These are phyloP conservation scores for Tridacna crocea DNA, from an alignment of 2,888 invertebrate species.

Conservation along the genomic window DNA sequence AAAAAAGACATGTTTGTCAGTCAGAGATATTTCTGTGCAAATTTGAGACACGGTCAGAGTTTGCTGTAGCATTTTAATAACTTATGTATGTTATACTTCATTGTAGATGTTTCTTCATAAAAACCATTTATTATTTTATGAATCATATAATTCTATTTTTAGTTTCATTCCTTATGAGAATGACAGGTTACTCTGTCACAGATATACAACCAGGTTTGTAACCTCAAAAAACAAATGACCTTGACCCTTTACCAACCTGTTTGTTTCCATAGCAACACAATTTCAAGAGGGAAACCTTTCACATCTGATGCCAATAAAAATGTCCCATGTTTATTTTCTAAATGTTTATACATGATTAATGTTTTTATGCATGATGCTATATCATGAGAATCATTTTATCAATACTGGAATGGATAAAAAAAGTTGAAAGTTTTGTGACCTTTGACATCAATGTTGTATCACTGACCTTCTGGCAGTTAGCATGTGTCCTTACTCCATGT, in stretches of 20 bases:
- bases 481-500: constrained; percentile 9
- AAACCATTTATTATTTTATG: too few relatives aligned
- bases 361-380: too few relatives aligned
- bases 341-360: too few relatives aligned
- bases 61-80: too few relatives aligned
- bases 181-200: constrained; percentile 48
- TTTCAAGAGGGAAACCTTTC: constrained; percentile 2
- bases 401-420: too few relatives aligned
- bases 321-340: not conserved
- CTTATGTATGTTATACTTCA: too few relatives aligned
- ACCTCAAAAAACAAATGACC: constrained; percentile 30
- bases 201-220: constrained; percentile 57
- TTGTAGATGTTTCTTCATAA: too few relatives aligned
- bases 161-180: constrained; percentile 65
- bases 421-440: not conserved
- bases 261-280: constrained; percentile 36
- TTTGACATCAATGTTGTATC: constrained; percentile 13
- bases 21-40: too few relatives aligned
- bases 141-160: constrained; percentile 45
- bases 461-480: not conserved
- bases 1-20: too few relatives aligned
- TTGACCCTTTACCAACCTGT: constrained; percentile 36
- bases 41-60: too few relatives aligned
- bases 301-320: not conserved
- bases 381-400: too few relatives aligned